These are phyloP conservation scores for Nerophis ophidion DNA, from an alignment of 2,113 vertebrate species.

Conservation along the genomic window DNA sequence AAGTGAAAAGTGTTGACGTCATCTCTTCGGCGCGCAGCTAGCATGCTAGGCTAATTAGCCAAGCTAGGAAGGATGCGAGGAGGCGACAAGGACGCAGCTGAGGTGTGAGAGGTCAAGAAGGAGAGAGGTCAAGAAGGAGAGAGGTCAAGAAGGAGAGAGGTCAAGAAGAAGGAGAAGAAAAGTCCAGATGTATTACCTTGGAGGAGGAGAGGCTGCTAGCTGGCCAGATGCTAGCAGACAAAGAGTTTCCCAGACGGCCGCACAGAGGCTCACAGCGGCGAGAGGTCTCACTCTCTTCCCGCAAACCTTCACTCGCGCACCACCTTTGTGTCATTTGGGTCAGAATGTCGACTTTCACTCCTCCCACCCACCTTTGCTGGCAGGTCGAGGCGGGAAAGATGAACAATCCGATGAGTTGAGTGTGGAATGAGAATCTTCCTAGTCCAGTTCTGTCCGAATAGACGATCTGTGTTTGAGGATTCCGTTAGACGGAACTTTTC, in stretches of 20 bases:
- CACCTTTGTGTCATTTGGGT: background rate
- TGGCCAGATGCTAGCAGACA: slow-evolving; percentile 50
- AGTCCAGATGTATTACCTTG: slow-evolving; percentile 25
- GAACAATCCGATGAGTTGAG: background rate
- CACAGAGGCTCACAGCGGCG: background rate
- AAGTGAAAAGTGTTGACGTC: background rate
- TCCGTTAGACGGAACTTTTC: slow-evolving; percentile 2
- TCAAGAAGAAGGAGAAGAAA: background rate
- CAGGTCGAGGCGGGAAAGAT: too few species aligned
- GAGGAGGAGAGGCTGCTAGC: slow-evolving; percentile 22
- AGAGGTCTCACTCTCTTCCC: slow-evolving; percentile 19
- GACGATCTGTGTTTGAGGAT: background rate
- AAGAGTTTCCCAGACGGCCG: slow-evolving; percentile 54
- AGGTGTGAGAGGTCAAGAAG: background rate
- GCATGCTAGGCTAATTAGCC: slow-evolving; percentile 38
- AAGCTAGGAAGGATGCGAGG: too few species aligned
- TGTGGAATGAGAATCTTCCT: background rate
- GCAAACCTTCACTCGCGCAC: background rate
- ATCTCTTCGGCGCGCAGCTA: slow-evolving; percentile 15
- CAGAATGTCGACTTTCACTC: background rate
- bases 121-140: background rate
- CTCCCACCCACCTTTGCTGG: too few species aligned
- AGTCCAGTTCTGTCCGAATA: background rate
- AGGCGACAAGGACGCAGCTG: background rate
- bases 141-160: background rate